Evolutionary conservation across 1,140 invertebrate genomes (phyloP), one percentile per base, ranked within the genome.

Genomic region (Portunus trituberculatus): DNA sequence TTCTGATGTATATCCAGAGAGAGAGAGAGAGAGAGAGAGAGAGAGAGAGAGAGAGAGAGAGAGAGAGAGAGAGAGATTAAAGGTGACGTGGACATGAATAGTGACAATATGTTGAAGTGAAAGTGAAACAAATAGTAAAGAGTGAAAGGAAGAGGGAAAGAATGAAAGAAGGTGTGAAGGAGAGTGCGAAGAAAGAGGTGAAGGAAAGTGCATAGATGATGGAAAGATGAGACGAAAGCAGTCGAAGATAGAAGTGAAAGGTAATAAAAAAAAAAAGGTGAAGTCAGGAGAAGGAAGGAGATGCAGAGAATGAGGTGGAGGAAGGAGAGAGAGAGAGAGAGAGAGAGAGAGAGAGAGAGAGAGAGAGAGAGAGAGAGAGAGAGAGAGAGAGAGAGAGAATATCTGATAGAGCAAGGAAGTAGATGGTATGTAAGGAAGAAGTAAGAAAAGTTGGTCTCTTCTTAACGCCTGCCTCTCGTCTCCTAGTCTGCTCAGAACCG

Each of bases 31-130:
- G 83, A 86, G 28, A 86, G 83, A 86, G 83, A 86, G 83, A 86
- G 28, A 86, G 83, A 86, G 83, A 86, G 83, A 86, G 28, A 86
- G 83, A 86, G 83, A 86, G 83, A 86, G 28, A 86, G 83, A 86
- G 83, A 86, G 83, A 86, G 83, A 86, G 28, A 82, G 76, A 82
- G 76, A 82, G 76, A 82, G 76, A 82, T 1, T 25, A 28, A 82
- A 28, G 8, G 76, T 25, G 76, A 82, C 20, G 76, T 25, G 28
- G 28, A 7, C 1, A 82, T 25, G 76, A 28, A 82, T 20, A 25
- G 76, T 76, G 25, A 10, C 10, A 76, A 12, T 76, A 25, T 25
- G 10, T 25, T 76, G 59, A 76, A 76, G 25, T 82, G 16, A 82
- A 20, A 82, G 76, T 25, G 76, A 82, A 20, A 7, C 4, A 82